phyloP scores from a whole-genome alignment of 2,113 vertebrate species.

The Clinocottus analis region DNA sequence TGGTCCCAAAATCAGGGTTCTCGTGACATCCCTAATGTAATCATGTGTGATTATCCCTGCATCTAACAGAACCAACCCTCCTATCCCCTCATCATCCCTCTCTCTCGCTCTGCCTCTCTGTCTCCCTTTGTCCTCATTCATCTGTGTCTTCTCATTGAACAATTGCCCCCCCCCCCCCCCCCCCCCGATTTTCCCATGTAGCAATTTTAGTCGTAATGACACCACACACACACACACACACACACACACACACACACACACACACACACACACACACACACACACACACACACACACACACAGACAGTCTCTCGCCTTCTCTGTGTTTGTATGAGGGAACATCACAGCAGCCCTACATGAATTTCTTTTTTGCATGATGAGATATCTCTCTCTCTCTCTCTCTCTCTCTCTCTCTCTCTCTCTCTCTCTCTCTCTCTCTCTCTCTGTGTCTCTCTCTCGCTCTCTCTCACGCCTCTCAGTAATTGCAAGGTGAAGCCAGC shows the following conservation, averaged over 20 bases:
- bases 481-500: constrained; percentile 57
- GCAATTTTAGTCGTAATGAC: constrained; percentile 31
- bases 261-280: constrained; percentile 1
- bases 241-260: neutral
- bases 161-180: constrained; percentile 3
- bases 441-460: constrained; percentile 28
- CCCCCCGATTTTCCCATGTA: no score
- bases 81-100: neutral
- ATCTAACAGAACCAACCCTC: neutral
- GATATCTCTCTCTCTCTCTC: constrained; percentile 32
- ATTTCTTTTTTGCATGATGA: constrained; percentile 42
- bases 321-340: constrained; percentile 22
- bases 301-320: neutral
- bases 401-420: constrained; percentile 33
- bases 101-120: neutral
- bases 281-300: neutral
- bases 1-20: neutral
- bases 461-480: constrained; percentile 24
- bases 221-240: neutral
- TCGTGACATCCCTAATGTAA: neutral
- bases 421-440: constrained; percentile 26
- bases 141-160: constrained; percentile 10
- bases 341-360: constrained; percentile 28
- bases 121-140: constrained; percentile 10
- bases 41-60: neutral